phyloP scores from a whole-genome alignment of 2,113 vertebrate species.

The Eira barbara region DNA sequence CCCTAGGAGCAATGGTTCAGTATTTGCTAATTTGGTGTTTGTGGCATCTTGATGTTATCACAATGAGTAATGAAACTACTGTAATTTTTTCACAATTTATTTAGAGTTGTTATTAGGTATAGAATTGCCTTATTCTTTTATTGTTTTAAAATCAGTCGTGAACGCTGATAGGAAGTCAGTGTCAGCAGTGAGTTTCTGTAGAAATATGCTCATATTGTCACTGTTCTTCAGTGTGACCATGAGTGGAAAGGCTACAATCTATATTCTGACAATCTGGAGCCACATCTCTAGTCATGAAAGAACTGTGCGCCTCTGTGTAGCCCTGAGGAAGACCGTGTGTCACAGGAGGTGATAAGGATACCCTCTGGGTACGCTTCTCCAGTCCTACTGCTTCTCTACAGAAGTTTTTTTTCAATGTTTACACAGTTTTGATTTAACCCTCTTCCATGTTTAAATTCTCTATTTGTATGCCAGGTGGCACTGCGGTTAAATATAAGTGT shows the following conservation, averaged over 20 bases:
- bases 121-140: background rate
- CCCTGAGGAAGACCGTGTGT: background rate
- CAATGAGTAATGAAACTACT: background rate
- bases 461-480: background rate
- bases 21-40: background rate
- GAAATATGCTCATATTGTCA: background rate
- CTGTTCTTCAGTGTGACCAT: background rate
- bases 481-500: background rate
- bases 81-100: background rate
- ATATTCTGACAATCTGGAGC: background rate
- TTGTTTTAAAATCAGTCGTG: background rate
- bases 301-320: background rate
- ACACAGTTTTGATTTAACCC: conserved; percentile 27
- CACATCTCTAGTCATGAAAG: background rate
- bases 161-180: background rate
- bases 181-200: background rate
- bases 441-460: conserved; percentile 1
- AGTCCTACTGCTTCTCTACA: background rate
- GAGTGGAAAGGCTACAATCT: background rate
- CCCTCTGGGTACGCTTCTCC: background rate
- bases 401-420: background rate
- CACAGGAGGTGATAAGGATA: background rate
- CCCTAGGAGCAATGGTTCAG: rapidly evolving
- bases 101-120: background rate
- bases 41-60: background rate